phyloP scores from a whole-genome alignment of 2,113 vertebrate species.

The Tetrao urogallus region DNA sequence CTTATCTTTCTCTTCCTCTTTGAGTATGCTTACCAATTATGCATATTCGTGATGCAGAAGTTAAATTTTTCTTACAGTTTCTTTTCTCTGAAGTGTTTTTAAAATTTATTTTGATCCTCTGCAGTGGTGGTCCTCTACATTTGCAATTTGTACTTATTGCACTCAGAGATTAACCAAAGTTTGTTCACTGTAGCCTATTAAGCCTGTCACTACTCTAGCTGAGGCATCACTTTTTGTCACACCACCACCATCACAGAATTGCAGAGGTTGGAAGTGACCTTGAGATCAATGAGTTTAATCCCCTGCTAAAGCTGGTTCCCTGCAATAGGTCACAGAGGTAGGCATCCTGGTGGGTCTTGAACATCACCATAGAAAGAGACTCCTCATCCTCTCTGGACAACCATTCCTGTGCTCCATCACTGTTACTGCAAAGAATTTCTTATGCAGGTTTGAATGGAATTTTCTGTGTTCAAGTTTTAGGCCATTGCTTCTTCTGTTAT shows the following conservation, averaged over 20 bases:
- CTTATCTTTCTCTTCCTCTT: constrained; percentile 18
- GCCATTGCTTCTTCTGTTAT: too few relatives aligned
- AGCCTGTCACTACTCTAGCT: not conserved
- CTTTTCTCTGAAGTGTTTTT: not conserved
- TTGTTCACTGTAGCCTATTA: not conserved
- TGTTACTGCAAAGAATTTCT: too few relatives aligned
- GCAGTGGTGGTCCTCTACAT: not conserved
- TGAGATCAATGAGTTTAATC: too few relatives aligned
- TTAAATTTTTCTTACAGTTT: not conserved
- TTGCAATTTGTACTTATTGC: not conserved
- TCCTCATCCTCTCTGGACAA: too few relatives aligned
- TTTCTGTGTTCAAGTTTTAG: too few relatives aligned
- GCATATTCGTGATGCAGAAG: not conserved
- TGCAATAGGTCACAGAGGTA: too few relatives aligned
- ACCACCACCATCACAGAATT: not conserved
- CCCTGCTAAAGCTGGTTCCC: too few relatives aligned
- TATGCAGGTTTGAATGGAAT: too few relatives aligned
- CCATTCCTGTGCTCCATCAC: too few relatives aligned
- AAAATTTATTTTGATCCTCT: not conserved
- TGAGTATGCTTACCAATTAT: not conserved
- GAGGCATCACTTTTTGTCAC: not conserved
- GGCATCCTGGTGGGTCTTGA: too few relatives aligned
- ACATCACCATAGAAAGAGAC: too few relatives aligned
- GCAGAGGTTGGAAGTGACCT: too few relatives aligned
- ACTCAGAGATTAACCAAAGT: not conserved